Evolutionary conservation across 2,797 vertebrate species (phyloP), one percentile per base, ranked within the genome.

Genomic region (Hippopotamyrus pictus): DNA sequence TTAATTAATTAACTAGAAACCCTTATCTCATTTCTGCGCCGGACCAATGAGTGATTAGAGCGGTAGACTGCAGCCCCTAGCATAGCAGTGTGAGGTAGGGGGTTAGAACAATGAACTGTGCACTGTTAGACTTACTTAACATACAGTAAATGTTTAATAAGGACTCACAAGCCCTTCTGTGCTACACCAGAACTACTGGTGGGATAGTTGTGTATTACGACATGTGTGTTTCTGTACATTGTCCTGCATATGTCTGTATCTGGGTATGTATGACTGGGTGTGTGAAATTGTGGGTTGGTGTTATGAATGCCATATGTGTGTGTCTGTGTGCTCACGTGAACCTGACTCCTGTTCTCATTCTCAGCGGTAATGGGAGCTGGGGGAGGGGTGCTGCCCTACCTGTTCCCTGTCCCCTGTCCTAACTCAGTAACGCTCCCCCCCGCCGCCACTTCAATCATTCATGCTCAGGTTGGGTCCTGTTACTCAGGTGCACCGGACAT

Each of bases 391-490:
- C 41, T 19, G 46, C 19, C 19, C 54, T 50, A 44, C 57, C 62
- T 73, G 57, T 59, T 41, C 79, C 91, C 93, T 95, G 94, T 93
- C 94, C 79, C 91, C 93, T 95, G 94, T 93, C 95, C 95, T 92
- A 93, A 94, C 93, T 94, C 93, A 95, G 57, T 62, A 25, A 25
- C 9, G 8, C 2, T 3, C 69, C 69, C 29, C 17, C 79, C 19
- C 41, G 8, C 48, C 17, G 94, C 92, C 88, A 93, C 93, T 91
- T 96, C 91, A 94, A 96, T 96, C 93, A 96, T 96, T 97, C 92
- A 96, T 96, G 94, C 95, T 93, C 46, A 89, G 17, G 46, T 92
- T 92, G 93, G 93, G 93, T 95, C 95, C 92, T 91, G 95, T 96
- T 94, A 94, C 96, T 93, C 94, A 94, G 92, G 3, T 54, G 12